phyloP scores from a whole-genome alignment of 2,797 vertebrate species.

The Crypturellus tataupa region DNA sequence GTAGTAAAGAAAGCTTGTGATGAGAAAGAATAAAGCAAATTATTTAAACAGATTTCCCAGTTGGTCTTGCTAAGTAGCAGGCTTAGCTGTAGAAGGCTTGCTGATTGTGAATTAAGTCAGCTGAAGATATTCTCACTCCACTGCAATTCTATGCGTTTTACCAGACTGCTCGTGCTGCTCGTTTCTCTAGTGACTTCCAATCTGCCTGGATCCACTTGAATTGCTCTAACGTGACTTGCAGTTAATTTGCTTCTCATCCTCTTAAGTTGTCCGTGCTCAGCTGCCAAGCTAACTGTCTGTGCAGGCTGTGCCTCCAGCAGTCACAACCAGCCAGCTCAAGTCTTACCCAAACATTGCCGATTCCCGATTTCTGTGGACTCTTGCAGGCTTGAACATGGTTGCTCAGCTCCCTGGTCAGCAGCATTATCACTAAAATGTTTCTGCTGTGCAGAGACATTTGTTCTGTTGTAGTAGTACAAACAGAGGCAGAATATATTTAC shows the following conservation, averaged over 20 bases:
- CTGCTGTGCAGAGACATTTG: not conserved
- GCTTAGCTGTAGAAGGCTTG: not conserved
- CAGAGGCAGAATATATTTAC: not conserved
- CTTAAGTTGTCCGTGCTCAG: not conserved
- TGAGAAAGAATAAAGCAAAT: not conserved
- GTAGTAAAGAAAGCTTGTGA: not conserved
- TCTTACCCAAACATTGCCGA: not conserved
- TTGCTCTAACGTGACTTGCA: slow-evolving; percentile 49
- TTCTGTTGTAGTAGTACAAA: not conserved
- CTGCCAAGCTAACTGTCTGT: slow-evolving; percentile 51
- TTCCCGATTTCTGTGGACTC: not conserved
- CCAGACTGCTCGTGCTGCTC: slow-evolving; percentile 51
- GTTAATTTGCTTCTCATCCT: slow-evolving; percentile 51
- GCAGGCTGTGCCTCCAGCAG: slow-evolving; percentile 49
- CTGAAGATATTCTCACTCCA: slow-evolving; percentile 33
- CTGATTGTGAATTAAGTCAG: slow-evolving; percentile 54
- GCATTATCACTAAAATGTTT: not conserved
- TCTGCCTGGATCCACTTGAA: slow-evolving; percentile 37
- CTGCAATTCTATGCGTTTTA: slow-evolving; percentile 5
- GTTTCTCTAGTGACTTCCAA: slow-evolving; percentile 39
- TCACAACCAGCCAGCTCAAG: not conserved
- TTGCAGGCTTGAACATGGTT: not conserved
- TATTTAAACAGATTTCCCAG: not conserved
- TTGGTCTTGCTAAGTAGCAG: not conserved
- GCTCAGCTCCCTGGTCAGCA: not conserved